Percentiles rank a stretch among this genome's conserved stretches.
phyloP scores from a whole-genome alignment of 2,888 invertebrate species.

The Cacoxenus indagator region DNA sequence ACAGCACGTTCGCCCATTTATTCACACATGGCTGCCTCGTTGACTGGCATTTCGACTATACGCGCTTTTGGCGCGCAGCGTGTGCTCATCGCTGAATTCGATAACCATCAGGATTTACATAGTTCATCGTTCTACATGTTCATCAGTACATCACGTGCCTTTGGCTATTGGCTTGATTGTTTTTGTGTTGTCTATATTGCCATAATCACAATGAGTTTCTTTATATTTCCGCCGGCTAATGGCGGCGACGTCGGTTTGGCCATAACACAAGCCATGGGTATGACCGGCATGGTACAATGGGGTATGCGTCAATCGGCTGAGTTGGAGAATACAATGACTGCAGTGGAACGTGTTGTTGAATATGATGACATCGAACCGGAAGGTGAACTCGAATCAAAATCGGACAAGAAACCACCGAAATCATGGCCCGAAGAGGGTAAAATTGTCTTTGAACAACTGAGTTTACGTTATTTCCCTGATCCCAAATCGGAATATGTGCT shows the following conservation, averaged over 20 bases:
- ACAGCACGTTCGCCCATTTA: constrained; percentile 93
- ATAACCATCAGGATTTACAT: constrained; percentile 86
- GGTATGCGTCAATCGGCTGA: constrained; percentile 94
- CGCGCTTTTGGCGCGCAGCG: constrained; percentile 88
- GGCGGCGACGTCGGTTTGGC: constrained; percentile 85
- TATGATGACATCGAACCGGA: constrained; percentile 73
- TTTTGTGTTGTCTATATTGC: constrained; percentile 90
- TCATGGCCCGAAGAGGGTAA: constrained; percentile 82
- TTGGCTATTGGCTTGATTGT: constrained; percentile 93
- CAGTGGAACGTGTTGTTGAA: constrained; percentile 85
- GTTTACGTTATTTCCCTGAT: constrained; percentile 78
- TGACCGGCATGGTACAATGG: constrained; percentile 82
- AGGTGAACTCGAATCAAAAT: constrained; percentile 76
- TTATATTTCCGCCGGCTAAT: constrained; percentile 77
- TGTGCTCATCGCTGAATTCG: constrained; percentile 84
- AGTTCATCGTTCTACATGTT: constrained; percentile 94
- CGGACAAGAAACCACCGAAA: constrained; percentile 76
- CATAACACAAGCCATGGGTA: constrained; percentile 83
- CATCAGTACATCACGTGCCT: constrained; percentile 90
- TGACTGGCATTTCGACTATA: constrained; percentile 93
- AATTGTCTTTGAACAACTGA: constrained; percentile 78
- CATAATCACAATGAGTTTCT: constrained; percentile 87
- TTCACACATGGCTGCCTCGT: constrained; percentile 88
- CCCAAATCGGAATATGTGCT: constrained; percentile 80
- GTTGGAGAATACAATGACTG: constrained; percentile 89